These are phyloP conservation scores for Oscheius sp. DNA, from an alignment of 2,888 invertebrate genomes.

Conservation along the genomic window DNA sequence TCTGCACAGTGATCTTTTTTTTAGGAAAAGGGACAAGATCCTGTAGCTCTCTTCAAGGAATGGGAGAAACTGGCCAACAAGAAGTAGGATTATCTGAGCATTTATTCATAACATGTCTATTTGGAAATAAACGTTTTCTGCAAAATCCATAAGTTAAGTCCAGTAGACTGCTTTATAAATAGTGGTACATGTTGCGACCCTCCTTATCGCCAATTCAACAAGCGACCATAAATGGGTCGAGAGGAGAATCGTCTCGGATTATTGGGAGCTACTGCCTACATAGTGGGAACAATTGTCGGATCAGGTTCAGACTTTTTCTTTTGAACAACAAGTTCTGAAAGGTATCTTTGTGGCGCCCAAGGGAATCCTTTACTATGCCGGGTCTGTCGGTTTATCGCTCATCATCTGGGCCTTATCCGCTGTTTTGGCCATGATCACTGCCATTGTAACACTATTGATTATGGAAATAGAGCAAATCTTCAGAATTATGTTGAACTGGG, in stretches of 20 bases:
- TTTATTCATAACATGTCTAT: neutral
- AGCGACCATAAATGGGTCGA: slow-evolving; percentile 37
- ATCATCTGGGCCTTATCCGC: slow-evolving; percentile 57
- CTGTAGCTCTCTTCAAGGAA: slow-evolving; percentile 51
- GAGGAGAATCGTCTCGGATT: slow-evolving; percentile 54
- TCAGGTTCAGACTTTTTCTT: slow-evolving; percentile 44
- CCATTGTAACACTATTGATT: slow-evolving; percentile 3
- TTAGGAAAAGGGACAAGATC: slow-evolving; percentile 50
- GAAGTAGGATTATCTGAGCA: neutral
- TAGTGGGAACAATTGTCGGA: slow-evolving; percentile 56
- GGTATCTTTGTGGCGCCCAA: slow-evolving; percentile 59
- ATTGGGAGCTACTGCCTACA: slow-evolving; percentile 55
- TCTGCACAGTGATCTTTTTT: neutral
- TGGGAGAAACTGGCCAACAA: slow-evolving; percentile 49
- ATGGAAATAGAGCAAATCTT: neutral
- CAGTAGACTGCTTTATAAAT: too few species aligned
- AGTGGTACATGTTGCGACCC: too few species aligned
- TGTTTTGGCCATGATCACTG: slow-evolving; percentile 49
- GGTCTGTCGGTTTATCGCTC: slow-evolving; percentile 53
- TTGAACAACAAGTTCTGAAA: neutral
- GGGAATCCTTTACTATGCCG: slow-evolving; percentile 54
- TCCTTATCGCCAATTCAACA: slow-evolving; percentile 6
- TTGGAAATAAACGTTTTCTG: neutral
- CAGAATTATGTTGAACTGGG: slow-evolving; percentile 60
- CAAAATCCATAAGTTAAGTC: neutral